Evolutionary conservation across 2,797 vertebrate species (phyloP).

Genomic region (Amphiprion clarkii): DNA sequence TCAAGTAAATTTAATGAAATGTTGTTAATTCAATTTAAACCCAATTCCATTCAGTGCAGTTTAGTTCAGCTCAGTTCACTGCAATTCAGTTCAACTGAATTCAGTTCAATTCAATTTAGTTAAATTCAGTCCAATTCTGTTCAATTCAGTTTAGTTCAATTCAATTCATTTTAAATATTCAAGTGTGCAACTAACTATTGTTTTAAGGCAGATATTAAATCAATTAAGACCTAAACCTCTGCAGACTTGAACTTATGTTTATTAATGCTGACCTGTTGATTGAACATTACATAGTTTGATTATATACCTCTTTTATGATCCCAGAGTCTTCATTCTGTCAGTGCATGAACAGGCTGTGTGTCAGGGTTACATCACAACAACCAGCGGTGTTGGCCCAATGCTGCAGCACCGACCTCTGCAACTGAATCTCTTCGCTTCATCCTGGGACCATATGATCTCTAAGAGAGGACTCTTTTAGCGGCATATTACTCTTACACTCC

Average conservation of each 20-base stretch:
- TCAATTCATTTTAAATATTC: too few relatives aligned
- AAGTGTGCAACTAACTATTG: too few relatives aligned
- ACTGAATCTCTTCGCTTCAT: slow-evolving; percentile 38
- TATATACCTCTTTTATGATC: not conserved
- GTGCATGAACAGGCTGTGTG: slow-evolving; percentile 67
- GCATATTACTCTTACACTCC: not conserved
- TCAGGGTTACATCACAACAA: slow-evolving; percentile 25
- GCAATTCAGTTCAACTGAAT: too few relatives aligned
- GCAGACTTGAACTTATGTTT: not conserved
- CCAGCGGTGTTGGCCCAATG: not conserved
- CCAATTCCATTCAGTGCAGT: too few relatives aligned
- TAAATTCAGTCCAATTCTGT: too few relatives aligned
- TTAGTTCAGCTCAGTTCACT: too few relatives aligned
- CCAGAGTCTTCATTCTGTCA: slow-evolving; percentile 44
- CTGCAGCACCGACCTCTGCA: slow-evolving; percentile 74
- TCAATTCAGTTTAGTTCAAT: too few relatives aligned
- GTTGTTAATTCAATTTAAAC: too few relatives aligned
- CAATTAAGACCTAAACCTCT: too few relatives aligned
- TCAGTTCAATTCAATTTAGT: too few relatives aligned
- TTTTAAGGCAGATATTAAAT: too few relatives aligned
- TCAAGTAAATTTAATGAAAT: too few relatives aligned
- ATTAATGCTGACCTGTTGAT: not conserved
- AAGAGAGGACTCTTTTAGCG: not conserved
- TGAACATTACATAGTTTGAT: not conserved
- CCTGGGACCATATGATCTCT: not conserved